Percentiles rank a stretch among this genome's conserved stretches.
Evolutionary conservation across 2,888 invertebrate species (phyloP).

Genomic region (Caenorhabditis plicata): DNA sequence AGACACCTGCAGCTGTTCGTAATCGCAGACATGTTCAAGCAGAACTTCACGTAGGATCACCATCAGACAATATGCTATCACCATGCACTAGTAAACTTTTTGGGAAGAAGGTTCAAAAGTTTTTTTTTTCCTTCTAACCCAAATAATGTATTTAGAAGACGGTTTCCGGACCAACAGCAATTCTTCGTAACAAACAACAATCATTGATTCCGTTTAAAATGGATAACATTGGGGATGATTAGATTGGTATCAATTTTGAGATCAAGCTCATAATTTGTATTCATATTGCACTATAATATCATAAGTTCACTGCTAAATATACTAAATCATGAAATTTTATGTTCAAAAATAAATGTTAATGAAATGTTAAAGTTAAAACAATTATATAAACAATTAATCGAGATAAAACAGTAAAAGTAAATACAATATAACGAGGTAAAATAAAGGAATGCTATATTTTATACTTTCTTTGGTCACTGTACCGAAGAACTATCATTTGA

Average conservation of each 20-base stretch:
- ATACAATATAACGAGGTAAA: slow-evolving; percentile 11
- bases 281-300: too few relatives aligned
- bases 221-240: slow-evolving; percentile 14
- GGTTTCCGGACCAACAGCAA: slow-evolving; percentile 38
- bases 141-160: slow-evolving; percentile 18
- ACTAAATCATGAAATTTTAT: too few relatives aligned
- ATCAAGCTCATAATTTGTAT: too few relatives aligned
- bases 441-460: too few relatives aligned
- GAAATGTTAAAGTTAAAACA: too few relatives aligned
- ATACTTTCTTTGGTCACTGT: too few relatives aligned
- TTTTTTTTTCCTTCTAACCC: not conserved
- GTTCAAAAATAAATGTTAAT: too few relatives aligned
- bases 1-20: slow-evolving; percentile 43
- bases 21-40: slow-evolving; percentile 41
- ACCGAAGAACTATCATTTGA: too few relatives aligned
- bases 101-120: slow-evolving; percentile 20
- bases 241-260: not conserved
- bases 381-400: not conserved
- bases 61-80: slow-evolving; percentile 47
- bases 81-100: slow-evolving; percentile 48
- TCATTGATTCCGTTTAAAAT: slow-evolving; percentile 47
- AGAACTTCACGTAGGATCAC: slow-evolving; percentile 37
- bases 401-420: slow-evolving; percentile 1
- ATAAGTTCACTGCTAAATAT: too few relatives aligned
- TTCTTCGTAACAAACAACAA: slow-evolving; percentile 46